A percentile compares a stretch with the other conserved stretches of the same genome.
Evolutionary conservation across 37 sponge, comb jelly and placozoan species (phyloP).

Genomic region (Ephydatia muelleri): DNA sequence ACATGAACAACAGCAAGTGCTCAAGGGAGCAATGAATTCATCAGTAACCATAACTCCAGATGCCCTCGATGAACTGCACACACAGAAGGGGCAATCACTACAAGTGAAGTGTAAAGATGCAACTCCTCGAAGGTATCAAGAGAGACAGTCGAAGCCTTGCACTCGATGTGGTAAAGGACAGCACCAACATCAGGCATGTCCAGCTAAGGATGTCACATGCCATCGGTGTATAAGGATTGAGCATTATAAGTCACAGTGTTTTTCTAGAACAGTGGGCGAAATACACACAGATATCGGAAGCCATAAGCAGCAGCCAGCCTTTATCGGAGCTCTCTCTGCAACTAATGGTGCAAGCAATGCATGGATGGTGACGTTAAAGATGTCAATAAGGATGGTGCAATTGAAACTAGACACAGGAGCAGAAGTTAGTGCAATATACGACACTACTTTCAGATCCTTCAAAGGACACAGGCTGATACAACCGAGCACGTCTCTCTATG

Average conservation of each 20-base stretch:
- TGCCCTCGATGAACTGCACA: too few species aligned
- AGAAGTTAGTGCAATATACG: constrained; percentile 23
- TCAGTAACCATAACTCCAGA: not conserved
- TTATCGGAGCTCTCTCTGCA: constrained; percentile 17
- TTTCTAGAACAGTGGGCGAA: not conserved
- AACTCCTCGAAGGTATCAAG: not conserved
- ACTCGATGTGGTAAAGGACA: constrained; percentile 20
- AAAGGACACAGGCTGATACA: not conserved
- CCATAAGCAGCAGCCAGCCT: not conserved
- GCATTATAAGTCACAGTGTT: constrained; percentile 40
- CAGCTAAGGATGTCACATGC: constrained; percentile 37
- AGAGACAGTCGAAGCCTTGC: not conserved
- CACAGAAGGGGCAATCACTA: not conserved
- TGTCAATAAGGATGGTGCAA: not conserved
- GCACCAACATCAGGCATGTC: constrained; percentile 24
- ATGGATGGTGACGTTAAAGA: constrained; percentile 13
- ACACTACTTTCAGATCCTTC: not conserved
- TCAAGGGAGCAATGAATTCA: not conserved
- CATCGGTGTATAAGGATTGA: constrained; percentile 47
- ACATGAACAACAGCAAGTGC: constrained; percentile 27
- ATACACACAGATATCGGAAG: constrained; percentile 1
- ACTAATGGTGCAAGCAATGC: not conserved
- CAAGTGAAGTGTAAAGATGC: not conserved
- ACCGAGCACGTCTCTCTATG: not conserved
- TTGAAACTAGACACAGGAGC: constrained; percentile 46